Conservation (phyloP, 23 tunicate genomes). For the Oikopleura vanhoeffeni region DNA sequence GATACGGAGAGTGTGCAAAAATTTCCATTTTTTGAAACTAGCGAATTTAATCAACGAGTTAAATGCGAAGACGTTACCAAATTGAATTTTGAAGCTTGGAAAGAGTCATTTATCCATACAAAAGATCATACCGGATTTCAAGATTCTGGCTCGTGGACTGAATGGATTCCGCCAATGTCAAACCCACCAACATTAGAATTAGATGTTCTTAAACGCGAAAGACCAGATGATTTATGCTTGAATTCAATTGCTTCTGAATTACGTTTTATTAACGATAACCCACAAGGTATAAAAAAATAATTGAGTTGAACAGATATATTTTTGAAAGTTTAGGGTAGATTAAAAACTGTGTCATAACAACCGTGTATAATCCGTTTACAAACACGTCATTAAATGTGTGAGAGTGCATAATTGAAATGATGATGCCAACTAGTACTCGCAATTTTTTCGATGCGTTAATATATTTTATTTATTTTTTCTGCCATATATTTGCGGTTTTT, state of each 20-base stretch:
- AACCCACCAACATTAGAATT: not conserved
- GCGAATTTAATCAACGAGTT: conserved; percentile 28
- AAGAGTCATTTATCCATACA: conserved; percentile 1
- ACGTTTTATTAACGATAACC: not conserved
- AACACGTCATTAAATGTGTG: no score
- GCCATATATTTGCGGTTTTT: no score
- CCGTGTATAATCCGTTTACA: no score
- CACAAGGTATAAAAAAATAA: not conserved
- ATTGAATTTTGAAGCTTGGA: not conserved
- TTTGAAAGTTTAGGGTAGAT: no score
- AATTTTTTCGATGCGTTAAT: no score
- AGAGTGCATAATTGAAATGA: no score
- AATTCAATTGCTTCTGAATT: conserved; percentile 4
- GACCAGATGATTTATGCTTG: conserved; percentile 5
- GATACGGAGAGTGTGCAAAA: conserved; percentile 38
- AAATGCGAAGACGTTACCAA: conserved; percentile 16
- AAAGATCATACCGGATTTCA: not conserved
- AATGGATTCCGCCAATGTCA: conserved; percentile 2
- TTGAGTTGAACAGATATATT: no score
- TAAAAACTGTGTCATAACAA: no score
- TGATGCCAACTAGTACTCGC: no score
- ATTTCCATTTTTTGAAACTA: conserved; percentile 18
- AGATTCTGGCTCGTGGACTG: not conserved
- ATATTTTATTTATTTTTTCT: no score
- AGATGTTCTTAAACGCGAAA: not conserved